A percentile compares a stretch with the other conserved stretches of the same genome.
Conservation (phyloP, 2,797 vertebrate genomes). For the Scolopax bukidnonensis region DNA sequence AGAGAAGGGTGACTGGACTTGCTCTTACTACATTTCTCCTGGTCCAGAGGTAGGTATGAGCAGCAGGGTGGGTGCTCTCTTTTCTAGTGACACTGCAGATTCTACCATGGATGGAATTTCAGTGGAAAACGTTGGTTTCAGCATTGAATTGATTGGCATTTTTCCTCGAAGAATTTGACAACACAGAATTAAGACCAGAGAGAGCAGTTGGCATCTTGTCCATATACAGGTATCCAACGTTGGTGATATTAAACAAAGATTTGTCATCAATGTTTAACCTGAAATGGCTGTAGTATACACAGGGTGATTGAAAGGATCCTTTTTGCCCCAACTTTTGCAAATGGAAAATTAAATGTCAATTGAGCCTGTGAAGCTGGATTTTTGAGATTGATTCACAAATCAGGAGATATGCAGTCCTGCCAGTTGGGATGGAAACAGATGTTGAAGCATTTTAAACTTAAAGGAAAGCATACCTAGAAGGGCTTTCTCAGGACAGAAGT, state of each 20-base stretch:
- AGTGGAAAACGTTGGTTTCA: not conserved
- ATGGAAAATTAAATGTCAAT: not conserved
- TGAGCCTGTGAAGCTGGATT: not conserved
- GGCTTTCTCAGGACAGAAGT: conserved; percentile 4
- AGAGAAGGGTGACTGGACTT: not conserved
- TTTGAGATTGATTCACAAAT: not conserved
- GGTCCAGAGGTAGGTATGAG: not conserved
- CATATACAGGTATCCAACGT: rapidly evolving
- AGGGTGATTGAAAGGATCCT: not conserved
- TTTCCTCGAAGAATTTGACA: not conserved
- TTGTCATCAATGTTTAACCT: not conserved
- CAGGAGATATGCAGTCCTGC: not conserved
- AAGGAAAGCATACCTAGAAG: not conserved
- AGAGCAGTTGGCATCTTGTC: not conserved
- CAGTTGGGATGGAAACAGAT: not conserved
- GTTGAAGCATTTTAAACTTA: not conserved
- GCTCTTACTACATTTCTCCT: rapidly evolving
- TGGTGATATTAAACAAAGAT: not conserved
- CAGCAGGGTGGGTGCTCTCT: not conserved
- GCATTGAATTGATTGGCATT: not conserved
- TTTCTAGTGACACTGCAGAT: too few relatives aligned
- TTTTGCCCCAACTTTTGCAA: not conserved
- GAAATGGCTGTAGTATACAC: not conserved
- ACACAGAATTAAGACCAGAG: not conserved
- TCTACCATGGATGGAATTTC: not conserved